These are phyloP conservation scores for Oreocharis arfaki DNA, from an alignment of 2,113 vertebrate species.

Conservation along the genomic window DNA sequence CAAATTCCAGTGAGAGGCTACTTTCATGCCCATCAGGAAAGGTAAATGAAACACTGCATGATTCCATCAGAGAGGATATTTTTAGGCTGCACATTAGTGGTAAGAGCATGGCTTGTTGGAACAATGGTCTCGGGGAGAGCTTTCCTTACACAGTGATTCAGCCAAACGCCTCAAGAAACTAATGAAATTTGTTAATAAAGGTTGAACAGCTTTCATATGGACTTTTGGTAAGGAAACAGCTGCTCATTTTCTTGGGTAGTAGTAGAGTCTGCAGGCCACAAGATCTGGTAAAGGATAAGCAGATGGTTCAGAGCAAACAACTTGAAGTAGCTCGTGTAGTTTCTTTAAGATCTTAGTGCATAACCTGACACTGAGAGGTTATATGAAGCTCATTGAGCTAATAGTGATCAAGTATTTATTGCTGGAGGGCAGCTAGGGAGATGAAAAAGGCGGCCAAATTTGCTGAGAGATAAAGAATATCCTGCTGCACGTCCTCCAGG, in stretches of 20 bases:
- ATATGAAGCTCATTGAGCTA: neutral
- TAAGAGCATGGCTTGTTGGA: neutral
- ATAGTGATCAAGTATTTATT: neutral
- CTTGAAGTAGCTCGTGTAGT: conserved; percentile 37
- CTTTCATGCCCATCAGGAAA: neutral
- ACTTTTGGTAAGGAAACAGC: conserved; percentile 68
- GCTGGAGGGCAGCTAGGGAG: neutral
- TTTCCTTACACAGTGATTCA: conserved; percentile 19
- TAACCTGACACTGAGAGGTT: conserved; percentile 6
- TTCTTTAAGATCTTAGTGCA: conserved; percentile 38
- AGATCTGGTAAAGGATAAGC: conserved; percentile 47
- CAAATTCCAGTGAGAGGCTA: neutral
- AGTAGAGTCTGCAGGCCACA: conserved; percentile 52
- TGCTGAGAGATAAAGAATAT: neutral
- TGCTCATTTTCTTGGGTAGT: conserved; percentile 55
- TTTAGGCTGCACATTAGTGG: neutral
- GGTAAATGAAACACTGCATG: neutral
- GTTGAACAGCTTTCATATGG: conserved; percentile 41
- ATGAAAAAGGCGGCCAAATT: neutral
- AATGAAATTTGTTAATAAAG: conserved; percentile 61
- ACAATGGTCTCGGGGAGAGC: conserved; percentile 4
- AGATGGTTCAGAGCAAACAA: conserved; percentile 68
- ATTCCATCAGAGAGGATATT: neutral
- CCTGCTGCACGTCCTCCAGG: neutral
- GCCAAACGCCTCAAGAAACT: conserved; percentile 21